phyloP scores from a whole-genome alignment of 2,797 vertebrate species.

The Malacoraja senta region DNA sequence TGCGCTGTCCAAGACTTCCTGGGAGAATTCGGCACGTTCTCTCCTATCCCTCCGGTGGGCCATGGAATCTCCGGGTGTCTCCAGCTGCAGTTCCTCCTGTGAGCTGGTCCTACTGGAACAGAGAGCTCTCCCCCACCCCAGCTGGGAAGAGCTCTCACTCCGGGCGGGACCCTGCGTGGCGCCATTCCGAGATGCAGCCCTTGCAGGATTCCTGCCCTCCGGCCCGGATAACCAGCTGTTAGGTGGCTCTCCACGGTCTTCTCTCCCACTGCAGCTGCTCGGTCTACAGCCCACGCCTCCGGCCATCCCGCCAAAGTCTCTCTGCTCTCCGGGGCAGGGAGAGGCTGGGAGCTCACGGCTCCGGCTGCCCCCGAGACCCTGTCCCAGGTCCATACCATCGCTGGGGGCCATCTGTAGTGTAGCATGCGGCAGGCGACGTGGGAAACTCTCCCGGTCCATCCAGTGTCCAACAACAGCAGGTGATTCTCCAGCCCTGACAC shows the following conservation, averaged over 20 bases:
- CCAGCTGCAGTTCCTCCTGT: too few relatives aligned
- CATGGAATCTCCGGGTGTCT: not conserved
- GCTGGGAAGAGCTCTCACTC: not conserved
- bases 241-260: accelerated
- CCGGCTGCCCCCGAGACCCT: too few relatives aligned
- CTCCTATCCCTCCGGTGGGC: not conserved
- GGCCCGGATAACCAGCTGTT: not conserved
- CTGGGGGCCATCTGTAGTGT: not conserved
- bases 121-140: not conserved
- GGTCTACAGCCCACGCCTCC: not conserved
- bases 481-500: not conserved
- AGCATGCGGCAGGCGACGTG: accelerated
- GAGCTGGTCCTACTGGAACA: too few relatives aligned
- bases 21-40: not conserved
- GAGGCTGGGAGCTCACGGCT: not conserved
- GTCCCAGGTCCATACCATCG: too few relatives aligned
- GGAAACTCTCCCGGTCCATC: not conserved
- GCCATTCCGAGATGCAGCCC: not conserved
- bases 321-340: too few relatives aligned
- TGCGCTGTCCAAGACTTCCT: not conserved
- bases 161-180: not conserved
- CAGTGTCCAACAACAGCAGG: too few relatives aligned
- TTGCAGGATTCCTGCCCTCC: too few relatives aligned
- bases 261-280: too few relatives aligned
- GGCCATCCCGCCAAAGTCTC: not conserved